Evolutionary conservation across 2,797 vertebrate species (phyloP).

Genomic region (Paedocypris micromegethes): DNA sequence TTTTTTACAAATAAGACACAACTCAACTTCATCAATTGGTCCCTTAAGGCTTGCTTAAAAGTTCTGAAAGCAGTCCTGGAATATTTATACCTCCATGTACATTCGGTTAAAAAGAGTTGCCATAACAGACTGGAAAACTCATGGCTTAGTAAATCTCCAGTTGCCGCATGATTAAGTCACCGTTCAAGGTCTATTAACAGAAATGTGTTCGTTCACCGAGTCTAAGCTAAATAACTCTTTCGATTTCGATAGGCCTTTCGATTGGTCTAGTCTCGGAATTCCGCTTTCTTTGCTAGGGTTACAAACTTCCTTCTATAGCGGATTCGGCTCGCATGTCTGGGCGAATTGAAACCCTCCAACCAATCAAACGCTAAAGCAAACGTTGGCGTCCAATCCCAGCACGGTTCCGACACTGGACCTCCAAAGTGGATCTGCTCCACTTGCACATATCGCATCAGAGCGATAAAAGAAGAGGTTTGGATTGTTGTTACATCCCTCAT

Average conservation of each 20-base stretch:
- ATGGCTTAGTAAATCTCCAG: constrained; percentile 73
- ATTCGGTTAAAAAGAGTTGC: constrained; percentile 68
- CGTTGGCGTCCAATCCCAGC: constrained; percentile 2
- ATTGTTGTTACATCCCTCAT: constrained; percentile 36
- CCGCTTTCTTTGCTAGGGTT: no score
- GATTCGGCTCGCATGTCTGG: neutral
- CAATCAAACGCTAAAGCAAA: constrained; percentile 3
- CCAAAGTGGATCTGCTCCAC: neutral
- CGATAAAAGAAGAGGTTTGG: constrained; percentile 23
- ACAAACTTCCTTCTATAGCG: no score
- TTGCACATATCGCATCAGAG: neutral
- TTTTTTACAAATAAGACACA: constrained; percentile 42
- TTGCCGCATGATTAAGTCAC: constrained; percentile 63
- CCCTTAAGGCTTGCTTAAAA: constrained; percentile 72
- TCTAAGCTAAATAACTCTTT: no score
- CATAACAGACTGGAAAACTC: constrained; percentile 62
- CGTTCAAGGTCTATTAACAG: constrained; percentile 33
- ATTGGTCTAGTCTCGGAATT: no score
- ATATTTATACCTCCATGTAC: constrained; percentile 56
- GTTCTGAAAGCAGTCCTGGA: constrained; percentile 51
- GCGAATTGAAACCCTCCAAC: neutral
- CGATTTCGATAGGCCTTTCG: no score
- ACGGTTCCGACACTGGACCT: constrained; percentile 1
- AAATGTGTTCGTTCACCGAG: no score
- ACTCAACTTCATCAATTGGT: constrained; percentile 64